Conservation (phyloP, 2,113 vertebrate species). For the Cepphus grylle region DNA sequence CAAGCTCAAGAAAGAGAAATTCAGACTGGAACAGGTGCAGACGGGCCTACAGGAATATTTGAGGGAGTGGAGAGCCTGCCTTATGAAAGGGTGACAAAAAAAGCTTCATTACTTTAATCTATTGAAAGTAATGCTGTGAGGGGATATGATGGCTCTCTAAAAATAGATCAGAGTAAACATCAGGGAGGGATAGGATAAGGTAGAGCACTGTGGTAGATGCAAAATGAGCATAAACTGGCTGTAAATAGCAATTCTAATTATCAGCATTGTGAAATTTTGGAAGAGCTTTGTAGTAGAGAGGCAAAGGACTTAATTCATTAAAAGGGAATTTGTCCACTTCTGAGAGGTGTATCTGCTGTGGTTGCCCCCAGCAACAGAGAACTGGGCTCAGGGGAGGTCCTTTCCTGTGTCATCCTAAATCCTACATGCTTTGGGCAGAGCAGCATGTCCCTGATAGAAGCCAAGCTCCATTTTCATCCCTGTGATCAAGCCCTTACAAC, state of each 20-base stretch:
- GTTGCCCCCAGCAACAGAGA: background rate
- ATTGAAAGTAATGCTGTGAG: background rate
- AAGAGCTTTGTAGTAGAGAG: background rate
- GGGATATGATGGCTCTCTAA: slow-evolving; percentile 5
- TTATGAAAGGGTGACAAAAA: slow-evolving; percentile 26
- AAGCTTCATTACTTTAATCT: slow-evolving; percentile 35
- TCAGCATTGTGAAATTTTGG: background rate
- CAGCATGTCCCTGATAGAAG: background rate
- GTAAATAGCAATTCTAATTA: background rate
- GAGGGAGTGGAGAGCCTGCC: background rate
- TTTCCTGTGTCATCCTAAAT: background rate
- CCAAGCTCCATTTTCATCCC: background rate
- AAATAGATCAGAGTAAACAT: slow-evolving; percentile 42
- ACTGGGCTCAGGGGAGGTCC: background rate
- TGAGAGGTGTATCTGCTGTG: background rate
- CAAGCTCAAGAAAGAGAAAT: background rate
- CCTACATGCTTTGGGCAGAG: background rate
- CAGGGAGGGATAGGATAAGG: background rate
- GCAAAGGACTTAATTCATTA: background rate
- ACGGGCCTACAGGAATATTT: background rate
- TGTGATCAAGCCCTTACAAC: background rate
- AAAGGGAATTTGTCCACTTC: background rate
- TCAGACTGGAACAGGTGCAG: slow-evolving; percentile 29
- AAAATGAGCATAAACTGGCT: background rate
- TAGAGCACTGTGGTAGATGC: background rate